phyloP scores from a whole-genome alignment of 2,797 vertebrate species.

The Garrulus glandarius region DNA sequence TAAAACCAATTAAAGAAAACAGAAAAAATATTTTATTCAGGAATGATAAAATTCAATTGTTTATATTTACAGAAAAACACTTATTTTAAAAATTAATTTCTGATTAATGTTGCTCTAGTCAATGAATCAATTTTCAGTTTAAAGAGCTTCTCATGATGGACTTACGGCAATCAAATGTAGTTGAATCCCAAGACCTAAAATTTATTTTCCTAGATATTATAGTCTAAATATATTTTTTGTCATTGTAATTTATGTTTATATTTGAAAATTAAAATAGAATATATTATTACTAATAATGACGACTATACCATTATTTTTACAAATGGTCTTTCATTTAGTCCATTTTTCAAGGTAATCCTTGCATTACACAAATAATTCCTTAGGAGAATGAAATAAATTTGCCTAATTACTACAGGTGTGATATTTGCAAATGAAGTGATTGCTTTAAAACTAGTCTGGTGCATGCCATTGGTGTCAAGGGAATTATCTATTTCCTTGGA shows the following conservation, averaged over 20 bases:
- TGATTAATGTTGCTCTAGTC: background rate
- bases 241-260: background rate
- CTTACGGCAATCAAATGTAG: background rate
- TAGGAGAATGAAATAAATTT: background rate
- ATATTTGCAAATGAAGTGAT: background rate
- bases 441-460: background rate
- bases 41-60: background rate
- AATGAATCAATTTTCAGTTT: background rate
- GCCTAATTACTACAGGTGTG: conserved; percentile 18
- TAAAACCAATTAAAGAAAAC: background rate
- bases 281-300: background rate
- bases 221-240: background rate
- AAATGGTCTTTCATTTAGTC: background rate
- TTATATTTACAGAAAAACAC: background rate
- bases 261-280: background rate
- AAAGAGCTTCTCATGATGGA: background rate
- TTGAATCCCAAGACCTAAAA: background rate
- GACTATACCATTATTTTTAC: background rate
- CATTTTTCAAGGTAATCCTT: background rate
- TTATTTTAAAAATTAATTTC: background rate
- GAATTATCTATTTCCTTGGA: conserved; percentile 43
- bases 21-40: background rate
- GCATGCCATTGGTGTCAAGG: background rate
- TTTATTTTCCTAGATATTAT: background rate
- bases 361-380: background rate